These are phyloP conservation scores for Temnothorax rugatulus DNA, from an alignment of 2,888 invertebrate species.

Conservation along the genomic window DNA sequence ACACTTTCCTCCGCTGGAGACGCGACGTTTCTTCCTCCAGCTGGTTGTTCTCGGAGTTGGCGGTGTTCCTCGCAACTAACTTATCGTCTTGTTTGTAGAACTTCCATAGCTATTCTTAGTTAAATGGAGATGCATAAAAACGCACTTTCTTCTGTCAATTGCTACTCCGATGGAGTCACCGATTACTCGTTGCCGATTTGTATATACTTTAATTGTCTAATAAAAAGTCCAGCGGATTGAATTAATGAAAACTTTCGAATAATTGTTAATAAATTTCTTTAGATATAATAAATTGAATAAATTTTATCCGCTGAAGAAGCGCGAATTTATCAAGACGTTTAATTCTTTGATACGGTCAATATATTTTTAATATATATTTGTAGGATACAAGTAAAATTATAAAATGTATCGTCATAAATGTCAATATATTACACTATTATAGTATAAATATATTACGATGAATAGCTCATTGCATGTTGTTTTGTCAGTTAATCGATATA, in stretches of 20 bases:
- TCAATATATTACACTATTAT: background rate
- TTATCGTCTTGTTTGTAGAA: constrained; percentile 7
- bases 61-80: constrained; percentile 37
- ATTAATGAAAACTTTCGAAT: background rate
- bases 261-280: background rate
- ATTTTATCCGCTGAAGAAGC: background rate
- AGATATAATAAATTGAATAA: background rate
- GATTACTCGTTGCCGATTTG: constrained; percentile 14
- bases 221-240: background rate
- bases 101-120: constrained; percentile 18
- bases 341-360: background rate
- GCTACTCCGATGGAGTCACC: background rate
- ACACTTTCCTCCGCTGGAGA: constrained; percentile 44
- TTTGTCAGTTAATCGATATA: background rate
- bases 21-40: constrained; percentile 43
- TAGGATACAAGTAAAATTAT: background rate
- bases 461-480: constrained; percentile 6
- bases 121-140: background rate
- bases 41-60: background rate
- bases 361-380: no score
- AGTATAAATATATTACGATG: background rate
- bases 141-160: background rate
- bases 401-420: background rate
- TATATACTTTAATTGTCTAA: background rate
- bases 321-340: background rate